These are phyloP conservation scores for Herpailurus yagouaroundi DNA, from an alignment of 2,113 vertebrate species.

Conservation along the genomic window DNA sequence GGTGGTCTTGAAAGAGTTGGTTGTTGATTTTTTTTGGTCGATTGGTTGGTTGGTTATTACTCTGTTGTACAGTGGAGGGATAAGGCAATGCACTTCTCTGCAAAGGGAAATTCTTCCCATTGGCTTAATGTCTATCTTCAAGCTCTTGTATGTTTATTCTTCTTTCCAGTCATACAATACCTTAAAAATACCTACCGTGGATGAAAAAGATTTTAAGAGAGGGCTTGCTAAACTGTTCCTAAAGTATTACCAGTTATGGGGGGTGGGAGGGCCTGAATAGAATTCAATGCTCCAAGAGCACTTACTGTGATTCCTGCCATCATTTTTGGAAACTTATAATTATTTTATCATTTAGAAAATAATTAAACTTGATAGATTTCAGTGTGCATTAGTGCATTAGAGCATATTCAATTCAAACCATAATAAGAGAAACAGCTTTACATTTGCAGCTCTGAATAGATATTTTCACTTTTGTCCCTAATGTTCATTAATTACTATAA, in stretches of 20 bases:
- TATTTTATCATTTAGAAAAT: conserved; percentile 79
- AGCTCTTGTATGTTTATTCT: neutral
- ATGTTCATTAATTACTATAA: conserved; percentile 67
- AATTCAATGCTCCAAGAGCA: conserved; percentile 63
- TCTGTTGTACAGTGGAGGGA: conserved; percentile 68
- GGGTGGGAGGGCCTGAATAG: neutral
- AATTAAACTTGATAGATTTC: conserved; percentile 77
- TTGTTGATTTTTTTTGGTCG: neutral
- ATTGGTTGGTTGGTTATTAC: conserved; percentile 45
- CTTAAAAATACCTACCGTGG: neutral
- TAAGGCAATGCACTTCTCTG: conserved; percentile 55
- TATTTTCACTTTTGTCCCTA: conserved; percentile 67
- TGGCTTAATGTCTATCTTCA: neutral
- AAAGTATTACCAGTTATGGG: conserved; percentile 56
- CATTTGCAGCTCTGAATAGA: conserved; percentile 53
- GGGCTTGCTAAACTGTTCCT: conserved; percentile 16
- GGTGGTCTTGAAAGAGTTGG: neutral
- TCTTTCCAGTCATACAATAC: neutral
- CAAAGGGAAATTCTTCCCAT: conserved; percentile 4
- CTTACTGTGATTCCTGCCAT: conserved; percentile 65
- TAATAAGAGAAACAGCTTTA: conserved; percentile 58
- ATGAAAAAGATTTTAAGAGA: conserved; percentile 27
- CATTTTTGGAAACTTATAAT: conserved; percentile 74
- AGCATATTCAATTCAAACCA: conserved; percentile 70
- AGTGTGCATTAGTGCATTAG: conserved; percentile 58